Evolutionary conservation across 2,113 vertebrate species (phyloP).

Genomic region (Ictalurus punctatus): DNA sequence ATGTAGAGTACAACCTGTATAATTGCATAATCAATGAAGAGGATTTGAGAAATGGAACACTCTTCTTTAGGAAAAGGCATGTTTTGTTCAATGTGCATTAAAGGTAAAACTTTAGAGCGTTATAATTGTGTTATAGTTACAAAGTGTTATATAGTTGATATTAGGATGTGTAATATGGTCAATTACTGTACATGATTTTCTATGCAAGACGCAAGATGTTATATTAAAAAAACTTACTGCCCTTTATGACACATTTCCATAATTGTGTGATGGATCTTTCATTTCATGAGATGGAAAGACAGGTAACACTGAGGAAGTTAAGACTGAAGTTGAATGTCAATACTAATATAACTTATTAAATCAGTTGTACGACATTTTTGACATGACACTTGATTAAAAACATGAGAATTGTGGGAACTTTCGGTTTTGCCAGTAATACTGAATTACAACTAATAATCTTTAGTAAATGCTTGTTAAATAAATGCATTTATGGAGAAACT

Average conservation of each 20-base stretch:
- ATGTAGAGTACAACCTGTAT: not conserved
- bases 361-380: not conserved
- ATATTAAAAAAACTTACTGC: not conserved
- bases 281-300: not conserved
- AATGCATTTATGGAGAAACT: not conserved
- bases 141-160: not conserved
- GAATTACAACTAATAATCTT: not conserved
- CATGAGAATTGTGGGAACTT: not conserved
- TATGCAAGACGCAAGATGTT: not conserved
- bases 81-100: not conserved
- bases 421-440: not conserved
- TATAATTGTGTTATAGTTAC: not conserved
- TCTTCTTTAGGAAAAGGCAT: not conserved
- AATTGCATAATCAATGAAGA: not conserved
- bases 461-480: not conserved
- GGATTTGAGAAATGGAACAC: not conserved
- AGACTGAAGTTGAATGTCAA: not conserved
- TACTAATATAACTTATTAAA: not conserved
- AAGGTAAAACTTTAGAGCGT: not conserved
- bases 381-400: not conserved
- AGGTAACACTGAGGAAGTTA: not conserved
- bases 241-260: not conserved
- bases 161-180: not conserved
- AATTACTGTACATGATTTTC: not conserved
- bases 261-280: not conserved